Conservation (phyloP, 1,140 invertebrate genomes). For the Zaprionus ghesquierei region DNA sequence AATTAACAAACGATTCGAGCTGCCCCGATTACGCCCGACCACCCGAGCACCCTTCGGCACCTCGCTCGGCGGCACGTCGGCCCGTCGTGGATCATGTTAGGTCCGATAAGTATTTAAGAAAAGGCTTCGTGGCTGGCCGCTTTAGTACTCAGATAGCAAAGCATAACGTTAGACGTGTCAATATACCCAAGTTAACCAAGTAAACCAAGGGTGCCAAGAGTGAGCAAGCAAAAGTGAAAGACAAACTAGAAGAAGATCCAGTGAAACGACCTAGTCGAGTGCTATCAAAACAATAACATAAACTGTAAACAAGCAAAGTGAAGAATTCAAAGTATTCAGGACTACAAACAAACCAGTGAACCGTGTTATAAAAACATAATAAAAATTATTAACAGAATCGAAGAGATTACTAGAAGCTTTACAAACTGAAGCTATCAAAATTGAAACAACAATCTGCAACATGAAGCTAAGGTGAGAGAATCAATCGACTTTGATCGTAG, state of each 20-base stretch:
- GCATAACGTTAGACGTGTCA: conserved; percentile 67
- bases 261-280: conserved; percentile 50
- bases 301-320: conserved; percentile 53
- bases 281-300: conserved; percentile 59
- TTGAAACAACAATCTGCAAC: conserved; percentile 62
- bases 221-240: conserved; percentile 23
- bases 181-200: not conserved
- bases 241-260: conserved; percentile 16
- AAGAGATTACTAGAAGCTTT: conserved; percentile 1
- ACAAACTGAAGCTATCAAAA: conserved; percentile 39
- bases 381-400: conserved; percentile 15
- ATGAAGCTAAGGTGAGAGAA: conserved; percentile 64
- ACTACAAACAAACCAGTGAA: conserved; percentile 36
- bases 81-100: not conserved
- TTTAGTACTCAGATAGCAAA: conserved; percentile 65
- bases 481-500: conserved; percentile 10
- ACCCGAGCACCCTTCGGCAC: not conserved
- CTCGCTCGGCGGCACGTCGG: not conserved
- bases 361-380: conserved; percentile 19
- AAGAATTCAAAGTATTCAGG: conserved; percentile 58
- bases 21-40: conserved; percentile 14
- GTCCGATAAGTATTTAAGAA: conserved; percentile 63
- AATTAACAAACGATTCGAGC: conserved; percentile 77
- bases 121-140: conserved; percentile 26
- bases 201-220: not conserved